Evolutionary conservation across 2,888 invertebrate genomes (phyloP).

Genomic region (Hydropsyche betteni): DNA sequence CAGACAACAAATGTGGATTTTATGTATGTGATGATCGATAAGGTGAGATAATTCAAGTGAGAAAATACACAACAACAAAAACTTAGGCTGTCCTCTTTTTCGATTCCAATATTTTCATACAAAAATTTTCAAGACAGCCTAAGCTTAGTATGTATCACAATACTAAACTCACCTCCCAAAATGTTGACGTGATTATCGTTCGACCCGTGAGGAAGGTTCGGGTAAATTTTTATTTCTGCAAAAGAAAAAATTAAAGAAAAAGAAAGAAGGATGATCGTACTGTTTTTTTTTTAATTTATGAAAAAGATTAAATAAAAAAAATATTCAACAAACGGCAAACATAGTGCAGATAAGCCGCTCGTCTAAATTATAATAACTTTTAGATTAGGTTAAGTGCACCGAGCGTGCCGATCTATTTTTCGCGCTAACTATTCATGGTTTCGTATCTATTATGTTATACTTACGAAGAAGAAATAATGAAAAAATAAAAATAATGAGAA

Average conservation of each 20-base stretch:
- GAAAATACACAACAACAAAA: slow-evolving; percentile 28
- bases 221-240: slow-evolving; percentile 62
- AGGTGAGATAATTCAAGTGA: slow-evolving; percentile 22
- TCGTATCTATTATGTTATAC: neutral
- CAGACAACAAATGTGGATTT: too few relatives aligned
- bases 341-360: slow-evolving; percentile 29
- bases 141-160: slow-evolving; percentile 37
- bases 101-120: neutral
- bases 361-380: slow-evolving; percentile 32
- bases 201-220: slow-evolving; percentile 57
- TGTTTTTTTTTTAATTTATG: slow-evolving; percentile 28
- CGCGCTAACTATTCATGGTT: slow-evolving; percentile 34
- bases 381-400: slow-evolving; percentile 34
- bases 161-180: slow-evolving; percentile 58
- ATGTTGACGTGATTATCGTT: slow-evolving; percentile 60
- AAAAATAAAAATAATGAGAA: slow-evolving; percentile 5
- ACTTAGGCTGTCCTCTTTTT: slow-evolving; percentile 27
- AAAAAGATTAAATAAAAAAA: slow-evolving; percentile 2
- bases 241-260: slow-evolving; percentile 53
- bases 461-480: slow-evolving; percentile 1
- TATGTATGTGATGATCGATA: slow-evolving; percentile 12
- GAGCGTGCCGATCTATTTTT: slow-evolving; percentile 35
- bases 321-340: slow-evolving; percentile 20
- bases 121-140: slow-evolving; percentile 24
- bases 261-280: slow-evolving; percentile 35